phyloP scores from a whole-genome alignment of 2,797 vertebrate species.

The Limosa lapponica region DNA sequence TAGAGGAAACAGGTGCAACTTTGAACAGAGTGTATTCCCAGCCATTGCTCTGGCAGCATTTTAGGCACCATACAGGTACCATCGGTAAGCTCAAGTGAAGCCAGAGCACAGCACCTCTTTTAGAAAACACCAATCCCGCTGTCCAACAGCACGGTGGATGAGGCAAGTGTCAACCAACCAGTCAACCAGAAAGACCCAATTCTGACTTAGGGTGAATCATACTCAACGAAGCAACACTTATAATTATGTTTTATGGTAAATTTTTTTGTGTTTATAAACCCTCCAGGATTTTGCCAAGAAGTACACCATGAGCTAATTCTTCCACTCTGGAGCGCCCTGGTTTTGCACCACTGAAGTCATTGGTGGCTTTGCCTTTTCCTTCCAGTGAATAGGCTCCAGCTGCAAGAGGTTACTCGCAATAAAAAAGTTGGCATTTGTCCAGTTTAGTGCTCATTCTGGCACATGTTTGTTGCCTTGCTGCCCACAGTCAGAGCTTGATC shows the following conservation, averaged over 20 bases:
- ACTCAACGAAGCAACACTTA: not conserved
- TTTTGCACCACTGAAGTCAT: not conserved
- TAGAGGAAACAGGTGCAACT: not conserved
- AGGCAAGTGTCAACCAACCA: not conserved
- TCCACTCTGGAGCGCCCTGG: not conserved
- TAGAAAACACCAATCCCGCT: rapidly evolving
- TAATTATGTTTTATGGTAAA: not conserved
- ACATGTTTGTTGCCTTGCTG: not conserved
- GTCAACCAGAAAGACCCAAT: not conserved
- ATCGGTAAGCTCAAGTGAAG: not conserved
- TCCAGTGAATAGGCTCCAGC: not conserved
- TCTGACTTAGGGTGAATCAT: not conserved
- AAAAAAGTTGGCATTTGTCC: not conserved
- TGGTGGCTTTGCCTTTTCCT: not conserved
- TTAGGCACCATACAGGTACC: not conserved
- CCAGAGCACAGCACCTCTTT: not conserved
- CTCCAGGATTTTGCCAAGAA: not conserved
- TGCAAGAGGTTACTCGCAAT: not conserved
- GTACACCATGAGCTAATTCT: not conserved
- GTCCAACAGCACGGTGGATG: not conserved
- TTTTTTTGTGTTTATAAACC: not conserved
- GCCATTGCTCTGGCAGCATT: not conserved
- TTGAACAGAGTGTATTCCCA: not conserved
- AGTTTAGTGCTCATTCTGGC: not conserved
- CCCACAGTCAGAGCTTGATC: not conserved